Percentiles rank a stretch among this genome's conserved stretches.
phyloP scores from a whole-genome alignment of 2,113 vertebrate genomes.

The Heloderma charlesbogerti region DNA sequence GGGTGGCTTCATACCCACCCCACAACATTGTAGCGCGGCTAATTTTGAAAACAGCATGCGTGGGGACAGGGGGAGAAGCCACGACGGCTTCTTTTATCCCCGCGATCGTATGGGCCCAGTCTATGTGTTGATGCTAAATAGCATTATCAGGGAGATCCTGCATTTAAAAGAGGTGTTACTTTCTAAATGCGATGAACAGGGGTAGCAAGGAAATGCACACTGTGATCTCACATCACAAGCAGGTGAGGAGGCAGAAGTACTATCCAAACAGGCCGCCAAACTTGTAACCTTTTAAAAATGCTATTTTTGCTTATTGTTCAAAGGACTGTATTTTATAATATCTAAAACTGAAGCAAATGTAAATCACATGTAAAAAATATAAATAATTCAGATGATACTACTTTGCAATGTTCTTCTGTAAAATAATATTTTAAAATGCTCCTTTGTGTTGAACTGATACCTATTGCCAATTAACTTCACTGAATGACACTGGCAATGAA shows the following conservation, averaged over 20 bases:
- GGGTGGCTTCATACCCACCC: too few relatives aligned
- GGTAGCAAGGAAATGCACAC: neutral
- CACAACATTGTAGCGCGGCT: too few relatives aligned
- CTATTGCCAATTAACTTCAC: constrained; percentile 16
- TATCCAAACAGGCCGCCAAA: neutral
- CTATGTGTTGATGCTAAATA: too few relatives aligned
- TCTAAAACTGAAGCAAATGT: neutral
- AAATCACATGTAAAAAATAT: constrained; percentile 17
- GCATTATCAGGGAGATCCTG: neutral
- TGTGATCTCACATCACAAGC: neutral
- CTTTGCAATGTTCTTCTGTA: neutral
- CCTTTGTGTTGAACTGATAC: neutral
- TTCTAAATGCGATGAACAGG: neutral
- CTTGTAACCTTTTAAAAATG: neutral
- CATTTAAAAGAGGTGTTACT: neutral
- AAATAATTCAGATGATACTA: constrained; percentile 8
- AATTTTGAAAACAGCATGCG: too few relatives aligned
- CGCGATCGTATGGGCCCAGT: too few relatives aligned
- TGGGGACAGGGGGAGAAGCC: too few relatives aligned
- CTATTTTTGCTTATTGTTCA: constrained; percentile 5
- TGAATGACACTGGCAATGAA: constrained; percentile 7
- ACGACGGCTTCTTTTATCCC: too few relatives aligned
- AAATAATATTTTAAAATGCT: constrained; percentile 1
- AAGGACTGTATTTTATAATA: neutral
- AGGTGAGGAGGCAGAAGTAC: neutral